These are phyloP conservation scores for Thamnophis elegans DNA, from an alignment of 2,797 vertebrate genomes.

Conservation along the genomic window DNA sequence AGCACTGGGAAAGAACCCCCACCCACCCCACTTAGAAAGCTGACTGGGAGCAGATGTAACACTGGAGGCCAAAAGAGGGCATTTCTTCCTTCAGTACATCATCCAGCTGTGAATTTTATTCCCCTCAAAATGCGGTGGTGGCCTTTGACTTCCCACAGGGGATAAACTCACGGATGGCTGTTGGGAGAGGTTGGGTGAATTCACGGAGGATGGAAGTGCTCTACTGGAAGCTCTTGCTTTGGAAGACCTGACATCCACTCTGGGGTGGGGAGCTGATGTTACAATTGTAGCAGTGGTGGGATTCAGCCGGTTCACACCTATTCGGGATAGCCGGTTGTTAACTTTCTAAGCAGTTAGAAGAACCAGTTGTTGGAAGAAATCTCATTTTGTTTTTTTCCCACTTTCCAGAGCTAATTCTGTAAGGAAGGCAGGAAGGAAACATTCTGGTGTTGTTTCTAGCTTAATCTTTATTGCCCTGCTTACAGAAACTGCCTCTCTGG, in stretches of 20 bases:
- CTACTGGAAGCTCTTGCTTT: not conserved
- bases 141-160: not conserved
- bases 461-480: too few species aligned
- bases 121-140: not conserved
- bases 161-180: not conserved
- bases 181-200: not conserved
- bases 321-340: too few species aligned
- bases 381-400: too few species aligned
- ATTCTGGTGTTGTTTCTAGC: too few species aligned
- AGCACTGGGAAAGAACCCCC: not conserved
- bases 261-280: not conserved
- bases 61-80: not conserved
- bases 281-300: not conserved
- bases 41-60: not conserved
- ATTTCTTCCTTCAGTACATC: not conserved
- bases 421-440: too few species aligned
- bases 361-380: too few species aligned
- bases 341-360: too few species aligned
- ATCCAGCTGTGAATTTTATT: not conserved
- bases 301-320: too few species aligned
- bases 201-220: not conserved
- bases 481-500: too few species aligned
- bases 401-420: too few species aligned
- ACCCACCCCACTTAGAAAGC: not conserved
- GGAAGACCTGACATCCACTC: not conserved